Percentiles rank a stretch among this genome's conserved stretches.
Evolutionary conservation across 64 coral and sea anemone genomes (phyloP).

Genomic region (Actinia tenebrosa): DNA sequence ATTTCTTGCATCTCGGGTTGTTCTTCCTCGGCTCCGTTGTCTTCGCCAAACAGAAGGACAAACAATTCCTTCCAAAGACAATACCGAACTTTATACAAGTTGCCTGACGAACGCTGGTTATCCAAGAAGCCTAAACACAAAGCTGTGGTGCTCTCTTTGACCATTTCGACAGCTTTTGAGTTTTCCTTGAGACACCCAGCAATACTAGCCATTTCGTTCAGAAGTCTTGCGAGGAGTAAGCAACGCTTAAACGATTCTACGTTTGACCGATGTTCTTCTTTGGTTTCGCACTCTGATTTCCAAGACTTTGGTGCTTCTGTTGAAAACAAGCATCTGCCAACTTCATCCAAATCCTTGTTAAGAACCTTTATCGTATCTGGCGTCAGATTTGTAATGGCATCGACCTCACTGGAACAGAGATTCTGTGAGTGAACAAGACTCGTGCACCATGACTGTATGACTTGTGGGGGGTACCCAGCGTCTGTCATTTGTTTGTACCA

Average conservation of each 20-base stretch:
- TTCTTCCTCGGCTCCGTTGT: background rate
- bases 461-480: background rate
- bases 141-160: background rate
- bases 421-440: constrained; percentile 2
- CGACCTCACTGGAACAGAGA: constrained; percentile 31
- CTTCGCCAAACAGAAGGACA: background rate
- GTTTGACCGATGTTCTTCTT: background rate
- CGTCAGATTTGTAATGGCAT: constrained; percentile 31
- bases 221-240: constrained; percentile 20
- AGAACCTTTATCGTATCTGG: constrained; percentile 9
- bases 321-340: constrained; percentile 16
- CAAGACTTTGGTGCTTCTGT: background rate
- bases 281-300: background rate
- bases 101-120: background rate
- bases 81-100: constrained; percentile 16
- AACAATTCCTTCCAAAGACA: background rate
- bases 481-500: constrained; percentile 31
- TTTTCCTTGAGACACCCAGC: background rate
- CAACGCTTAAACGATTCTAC: background rate
- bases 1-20: background rate
- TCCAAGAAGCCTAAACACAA: constrained; percentile 19
- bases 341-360: background rate
- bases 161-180: background rate
- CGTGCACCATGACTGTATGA: constrained; percentile 35
- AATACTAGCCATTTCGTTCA: constrained; percentile 30